phyloP scores from a whole-genome alignment of 2,113 vertebrate species.

The Amia ocellicauda region DNA sequence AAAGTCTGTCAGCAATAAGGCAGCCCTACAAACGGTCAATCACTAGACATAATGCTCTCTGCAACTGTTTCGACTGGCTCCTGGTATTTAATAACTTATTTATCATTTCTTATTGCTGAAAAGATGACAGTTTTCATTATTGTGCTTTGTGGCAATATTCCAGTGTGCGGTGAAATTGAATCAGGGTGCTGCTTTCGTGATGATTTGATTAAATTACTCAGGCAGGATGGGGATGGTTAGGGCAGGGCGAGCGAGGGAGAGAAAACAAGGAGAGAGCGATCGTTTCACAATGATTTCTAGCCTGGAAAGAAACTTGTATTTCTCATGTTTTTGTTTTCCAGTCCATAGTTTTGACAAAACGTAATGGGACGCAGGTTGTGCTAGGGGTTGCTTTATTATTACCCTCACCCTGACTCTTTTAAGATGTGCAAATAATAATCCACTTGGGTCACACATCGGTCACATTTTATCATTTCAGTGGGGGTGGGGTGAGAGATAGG shows the following conservation, averaged over 20 bases:
- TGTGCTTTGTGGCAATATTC: conserved; percentile 54
- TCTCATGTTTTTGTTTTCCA: neutral
- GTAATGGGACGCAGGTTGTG: too few relatives aligned
- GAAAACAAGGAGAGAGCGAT: conserved; percentile 2
- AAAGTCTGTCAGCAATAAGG: neutral
- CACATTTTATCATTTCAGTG: too few relatives aligned
- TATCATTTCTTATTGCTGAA: conserved; percentile 59
- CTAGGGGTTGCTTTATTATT: too few relatives aligned
- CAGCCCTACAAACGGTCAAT: conserved; percentile 1
- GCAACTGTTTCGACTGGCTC: conserved; percentile 5
- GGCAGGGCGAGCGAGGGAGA: neutral
- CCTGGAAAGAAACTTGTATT: neutral
- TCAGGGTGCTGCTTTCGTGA: conserved; percentile 44
- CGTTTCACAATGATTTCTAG: neutral
- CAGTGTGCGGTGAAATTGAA: conserved; percentile 53
- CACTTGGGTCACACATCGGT: too few relatives aligned
- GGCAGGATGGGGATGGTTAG: conserved; percentile 26
- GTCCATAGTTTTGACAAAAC: too few relatives aligned
- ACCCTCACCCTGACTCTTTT: too few relatives aligned
- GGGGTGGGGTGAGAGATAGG: too few relatives aligned
- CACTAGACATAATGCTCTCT: neutral
- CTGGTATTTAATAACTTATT: conserved; percentile 55
- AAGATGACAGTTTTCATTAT: conserved; percentile 59
- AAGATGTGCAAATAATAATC: too few relatives aligned
- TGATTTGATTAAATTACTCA: conserved; percentile 36